Evolutionary conservation across 1,140 invertebrate genomes (phyloP), one percentile per base, ranked within the genome.

Genomic region (Neocloeon triangulifer): DNA sequence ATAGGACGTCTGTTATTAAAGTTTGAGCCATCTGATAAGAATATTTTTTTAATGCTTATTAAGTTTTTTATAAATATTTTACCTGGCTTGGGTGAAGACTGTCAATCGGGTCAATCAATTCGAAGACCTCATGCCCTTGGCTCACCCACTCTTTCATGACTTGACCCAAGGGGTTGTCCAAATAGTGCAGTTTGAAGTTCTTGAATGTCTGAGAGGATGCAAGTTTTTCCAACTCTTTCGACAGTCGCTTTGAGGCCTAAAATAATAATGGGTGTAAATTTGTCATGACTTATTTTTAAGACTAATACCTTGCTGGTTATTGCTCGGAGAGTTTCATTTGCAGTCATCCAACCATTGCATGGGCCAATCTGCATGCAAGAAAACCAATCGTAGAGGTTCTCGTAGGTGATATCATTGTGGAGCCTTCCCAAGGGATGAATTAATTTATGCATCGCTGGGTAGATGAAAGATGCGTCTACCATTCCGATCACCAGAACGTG

Each of bases 11-110:
- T 2, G 55, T 49, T 17, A 52, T 42, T 4, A 57, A 33, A 1
- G 45, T 40, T 30, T 51, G 48, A 6, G 44, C 50, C 23, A 38
- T 28, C 44, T 46, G 31, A 27, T 38, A 37, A 10, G 28, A 36
- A 3, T 2, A 29, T 2, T 17, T 3, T 17, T 16, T n/a, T 29
- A 14, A 29, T 3, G 19, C 9, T 16, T 14, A 29, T 9, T 3
- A n/a, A 29, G 15, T 5, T 6, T 7, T 5, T 7, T 12, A 27
- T 3, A 14, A 14, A 14, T 8, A 20, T 14, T 5, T 35, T 28
- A 59, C 58, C 49, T 62, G 59, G 36, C 55, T 58, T 17, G 54
- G 49, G 47, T 63, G 59, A 32, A 61, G 51, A 39, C 61, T 59
- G 45, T 62, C 60, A 2, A 60, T 49, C 14, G 56, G 48, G 41